Conservation (phyloP, 2,113 vertebrate species). For the Sialia sialis region DNA sequence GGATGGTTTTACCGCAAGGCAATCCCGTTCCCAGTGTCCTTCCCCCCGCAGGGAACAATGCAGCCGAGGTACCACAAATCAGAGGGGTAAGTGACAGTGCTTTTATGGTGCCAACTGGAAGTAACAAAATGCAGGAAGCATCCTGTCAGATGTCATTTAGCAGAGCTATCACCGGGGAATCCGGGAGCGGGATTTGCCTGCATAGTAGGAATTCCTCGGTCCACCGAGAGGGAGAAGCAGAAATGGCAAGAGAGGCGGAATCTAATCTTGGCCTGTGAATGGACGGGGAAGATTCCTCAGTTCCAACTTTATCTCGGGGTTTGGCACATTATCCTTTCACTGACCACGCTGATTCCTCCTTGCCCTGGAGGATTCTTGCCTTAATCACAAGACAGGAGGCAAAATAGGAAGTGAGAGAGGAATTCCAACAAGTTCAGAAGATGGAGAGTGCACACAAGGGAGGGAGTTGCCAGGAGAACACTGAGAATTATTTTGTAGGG, state of each 20-base stretch:
- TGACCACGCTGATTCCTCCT: not conserved
- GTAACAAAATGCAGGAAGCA: constrained; percentile 60
- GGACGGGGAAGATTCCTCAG: not conserved
- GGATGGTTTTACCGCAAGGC: not conserved
- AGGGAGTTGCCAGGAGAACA: not conserved
- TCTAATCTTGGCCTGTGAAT: constrained; percentile 13
- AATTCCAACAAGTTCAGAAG: not conserved
- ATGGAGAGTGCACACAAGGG: not conserved
- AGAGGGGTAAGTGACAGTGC: constrained; percentile 46
- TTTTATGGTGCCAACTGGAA: constrained; percentile 52
- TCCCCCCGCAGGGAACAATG: not conserved
- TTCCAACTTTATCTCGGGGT: not conserved
- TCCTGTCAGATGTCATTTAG: constrained; percentile 66
- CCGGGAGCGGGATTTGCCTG: constrained; percentile 48
- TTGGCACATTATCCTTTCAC: not conserved
- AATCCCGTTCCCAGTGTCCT: not conserved
- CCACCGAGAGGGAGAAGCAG: not conserved
- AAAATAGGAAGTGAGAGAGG: not conserved
- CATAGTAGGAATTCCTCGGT: constrained; percentile 55
- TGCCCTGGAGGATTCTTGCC: not conserved
- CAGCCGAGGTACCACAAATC: not conserved
- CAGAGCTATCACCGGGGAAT: constrained; percentile 5
- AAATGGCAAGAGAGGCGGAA: constrained; percentile 24
- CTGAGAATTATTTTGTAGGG: not conserved
- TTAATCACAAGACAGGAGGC: not conserved